Base-by-base conservation (phyloP, 2,797 vertebrate genomes). In the Tauraco hartlaubi region DNA sequence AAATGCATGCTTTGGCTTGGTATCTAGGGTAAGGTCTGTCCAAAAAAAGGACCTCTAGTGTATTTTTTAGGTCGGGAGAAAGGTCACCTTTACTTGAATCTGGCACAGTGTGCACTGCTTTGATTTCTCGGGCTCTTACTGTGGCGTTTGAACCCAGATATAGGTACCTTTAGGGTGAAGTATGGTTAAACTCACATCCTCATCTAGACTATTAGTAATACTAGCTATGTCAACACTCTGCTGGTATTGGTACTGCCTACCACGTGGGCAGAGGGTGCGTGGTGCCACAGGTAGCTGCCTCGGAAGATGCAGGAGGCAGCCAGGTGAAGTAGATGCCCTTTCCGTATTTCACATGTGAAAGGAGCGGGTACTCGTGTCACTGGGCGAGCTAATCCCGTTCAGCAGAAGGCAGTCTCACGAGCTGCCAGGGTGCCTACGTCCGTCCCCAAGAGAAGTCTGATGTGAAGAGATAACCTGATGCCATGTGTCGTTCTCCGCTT, bases 231-330 rank as follows among this genome's bases (percentile, higher is more conserved):
- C 63, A 33, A 25, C 52, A 39, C 25, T 22, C 14, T 19, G 41
- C 48, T 51, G 16, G 4, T 49, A 3, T 1, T 12, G 31, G 33
- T 61, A 28, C 29, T 67, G 35, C n/a, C 29, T 18, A 20, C 11
- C 4, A 0, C 4, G 25, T 29, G 37, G 28, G 15, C 35, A 3
- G 8, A 13, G 20, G 12, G 17, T 33, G 12, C 3, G 0, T 19
- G n/a, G 25, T 68, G 49, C 39, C 25, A 22, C 12, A 9, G 10
- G n/a, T 43, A 49, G 61, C 21, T 22, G 7, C 12, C 18, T 6
- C 49, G 16, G 68, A 55, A 28, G 51, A 14, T 18, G 5, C 1
- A 2, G 52, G 33, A 46, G 20, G 23, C 4, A 20, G 51, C 31
- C 16, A 12, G 16, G 3, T 6, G 23, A 61, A 37, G 17, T 23